Conservation (phyloP, 2,113 vertebrate species). For the Gila orcuttii region DNA sequence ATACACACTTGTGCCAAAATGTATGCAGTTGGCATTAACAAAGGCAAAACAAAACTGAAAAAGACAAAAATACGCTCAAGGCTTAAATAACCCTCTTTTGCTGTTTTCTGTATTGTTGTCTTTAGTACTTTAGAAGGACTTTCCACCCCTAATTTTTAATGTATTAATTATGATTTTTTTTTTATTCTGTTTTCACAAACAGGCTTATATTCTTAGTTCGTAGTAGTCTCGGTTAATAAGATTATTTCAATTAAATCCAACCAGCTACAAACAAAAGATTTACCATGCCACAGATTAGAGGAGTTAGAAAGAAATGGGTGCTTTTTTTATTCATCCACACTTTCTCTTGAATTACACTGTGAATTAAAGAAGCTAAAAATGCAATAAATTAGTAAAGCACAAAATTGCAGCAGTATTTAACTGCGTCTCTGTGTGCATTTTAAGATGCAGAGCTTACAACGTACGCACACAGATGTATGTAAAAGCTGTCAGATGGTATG, state of each 20-base stretch:
- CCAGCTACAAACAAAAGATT: constrained; percentile 9
- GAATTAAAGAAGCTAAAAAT: not conserved
- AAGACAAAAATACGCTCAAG: too few species aligned
- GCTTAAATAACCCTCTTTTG: not conserved
- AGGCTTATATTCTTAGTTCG: not conserved
- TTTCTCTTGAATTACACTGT: not conserved
- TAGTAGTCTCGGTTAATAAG: not conserved
- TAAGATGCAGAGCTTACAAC: not conserved
- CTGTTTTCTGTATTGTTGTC: not conserved
- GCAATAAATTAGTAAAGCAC: not conserved
- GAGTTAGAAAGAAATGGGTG: not conserved
- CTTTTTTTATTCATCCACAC: not conserved
- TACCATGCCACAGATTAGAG: not conserved
- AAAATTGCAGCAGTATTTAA: not conserved
- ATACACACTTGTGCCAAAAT: too few species aligned
- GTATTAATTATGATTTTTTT: not conserved
- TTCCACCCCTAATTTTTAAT: not conserved
- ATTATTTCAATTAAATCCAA: constrained; percentile 13
- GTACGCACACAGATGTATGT: not conserved
- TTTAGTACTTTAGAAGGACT: not conserved
- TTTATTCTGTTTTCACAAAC: not conserved
- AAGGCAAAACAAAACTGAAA: too few species aligned
- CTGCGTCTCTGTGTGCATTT: not conserved
- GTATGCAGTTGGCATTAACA: too few species aligned
- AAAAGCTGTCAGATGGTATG: not conserved